Conservation (phyloP, 1,140 invertebrate species). For the Globodera rostochiensis region DNA sequence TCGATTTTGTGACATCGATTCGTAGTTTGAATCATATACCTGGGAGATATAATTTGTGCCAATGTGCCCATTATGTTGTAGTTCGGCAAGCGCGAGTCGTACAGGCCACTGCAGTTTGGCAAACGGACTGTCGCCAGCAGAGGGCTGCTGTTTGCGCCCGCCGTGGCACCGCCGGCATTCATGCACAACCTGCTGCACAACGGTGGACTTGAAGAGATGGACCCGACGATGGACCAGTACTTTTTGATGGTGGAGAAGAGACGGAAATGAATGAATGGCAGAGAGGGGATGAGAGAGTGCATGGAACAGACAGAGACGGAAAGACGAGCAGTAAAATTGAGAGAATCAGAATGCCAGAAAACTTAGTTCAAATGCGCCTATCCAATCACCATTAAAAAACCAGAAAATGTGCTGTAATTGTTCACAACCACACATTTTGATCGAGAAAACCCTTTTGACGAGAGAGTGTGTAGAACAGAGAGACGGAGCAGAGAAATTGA, state of each 20-base stretch:
- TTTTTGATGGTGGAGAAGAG: background rate
- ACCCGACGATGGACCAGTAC: conserved; percentile 9
- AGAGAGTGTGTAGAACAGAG: background rate
- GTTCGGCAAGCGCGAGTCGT: conserved; percentile 28
- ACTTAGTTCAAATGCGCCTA: background rate
- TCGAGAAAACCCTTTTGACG: background rate
- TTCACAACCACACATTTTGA: background rate
- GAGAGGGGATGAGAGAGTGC: background rate
- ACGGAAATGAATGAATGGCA: conserved; percentile 5
- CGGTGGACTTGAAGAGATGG: conserved; percentile 2
- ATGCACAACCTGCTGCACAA: background rate
- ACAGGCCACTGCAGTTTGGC: conserved; percentile 25
- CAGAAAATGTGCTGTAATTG: background rate
- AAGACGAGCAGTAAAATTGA: background rate
- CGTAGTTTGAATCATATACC: no score
- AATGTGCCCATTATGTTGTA: background rate
- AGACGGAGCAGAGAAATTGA: background rate
- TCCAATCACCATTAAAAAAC: background rate
- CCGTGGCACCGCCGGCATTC: background rate
- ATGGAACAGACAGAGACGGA: background rate
- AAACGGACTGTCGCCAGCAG: background rate
- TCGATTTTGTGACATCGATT: no score
- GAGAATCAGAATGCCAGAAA: background rate
- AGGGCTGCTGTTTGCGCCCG: background rate
- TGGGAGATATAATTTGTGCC: no score